A percentile compares a stretch with the other conserved stretches of the same genome.
These are phyloP conservation scores for Drosophila triauraria DNA, from an alignment of 1,140 invertebrate species.

Conservation along the genomic window DNA sequence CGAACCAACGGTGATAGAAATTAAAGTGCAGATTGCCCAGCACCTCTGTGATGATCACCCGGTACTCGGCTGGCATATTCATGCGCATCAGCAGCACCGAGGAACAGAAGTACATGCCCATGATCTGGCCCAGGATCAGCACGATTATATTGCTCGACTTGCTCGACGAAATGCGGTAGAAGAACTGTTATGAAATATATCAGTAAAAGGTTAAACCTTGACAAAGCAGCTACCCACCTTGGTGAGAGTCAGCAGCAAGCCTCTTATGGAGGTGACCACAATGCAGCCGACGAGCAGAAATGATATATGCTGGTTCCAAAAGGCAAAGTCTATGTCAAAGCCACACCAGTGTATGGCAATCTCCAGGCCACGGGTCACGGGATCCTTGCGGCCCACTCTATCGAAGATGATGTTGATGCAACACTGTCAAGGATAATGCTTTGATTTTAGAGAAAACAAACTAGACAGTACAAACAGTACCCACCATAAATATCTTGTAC, in stretches of 20 bases:
- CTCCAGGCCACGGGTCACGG: constrained; percentile 98
- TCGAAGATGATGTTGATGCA: constrained; percentile 99
- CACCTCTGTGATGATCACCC: constrained; percentile 98
- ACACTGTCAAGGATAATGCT: constrained; percentile 87
- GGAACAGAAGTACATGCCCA: constrained; percentile 99
- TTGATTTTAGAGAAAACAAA: not conserved
- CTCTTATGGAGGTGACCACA: constrained; percentile 98
- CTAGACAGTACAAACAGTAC: accelerated
- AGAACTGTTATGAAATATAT: constrained; percentile 91
- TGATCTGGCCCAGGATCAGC: constrained; percentile 97
- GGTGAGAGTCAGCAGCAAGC: constrained; percentile 97
- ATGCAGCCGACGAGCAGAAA: constrained; percentile 99
- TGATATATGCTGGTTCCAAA: constrained; percentile 99
- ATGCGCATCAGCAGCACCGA: constrained; percentile 98
- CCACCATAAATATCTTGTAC: constrained; percentile 98
- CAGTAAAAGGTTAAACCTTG: not conserved
- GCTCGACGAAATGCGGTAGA: constrained; percentile 99
- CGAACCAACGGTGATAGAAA: constrained; percentile 99
- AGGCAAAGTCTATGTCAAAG: constrained; percentile 97
- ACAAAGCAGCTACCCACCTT: constrained; percentile 89
- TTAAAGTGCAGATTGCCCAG: constrained; percentile 99
- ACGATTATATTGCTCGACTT: constrained; percentile 99
- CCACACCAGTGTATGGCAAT: constrained; percentile 99
- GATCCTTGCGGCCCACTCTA: constrained; percentile 99
- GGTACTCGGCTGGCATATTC: constrained; percentile 99